Percentiles rank a stretch among this genome's conserved stretches.
Evolutionary conservation across 2,113 vertebrate species (phyloP).

Genomic region (Ptychochromis oligacanthus): DNA sequence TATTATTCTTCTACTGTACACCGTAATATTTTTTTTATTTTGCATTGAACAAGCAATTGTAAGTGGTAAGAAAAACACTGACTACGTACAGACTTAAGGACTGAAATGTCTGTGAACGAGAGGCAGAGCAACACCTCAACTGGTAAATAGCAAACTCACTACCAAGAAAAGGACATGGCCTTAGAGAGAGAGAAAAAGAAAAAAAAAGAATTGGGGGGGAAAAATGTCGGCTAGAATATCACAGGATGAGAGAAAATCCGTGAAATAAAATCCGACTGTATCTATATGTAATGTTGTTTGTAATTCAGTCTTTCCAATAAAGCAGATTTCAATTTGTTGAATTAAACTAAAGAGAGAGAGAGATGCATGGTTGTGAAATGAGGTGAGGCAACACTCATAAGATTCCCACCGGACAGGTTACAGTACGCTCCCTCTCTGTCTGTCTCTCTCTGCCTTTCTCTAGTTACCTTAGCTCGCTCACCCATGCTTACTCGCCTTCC

Average conservation of each 20-base stretch:
- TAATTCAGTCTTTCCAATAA: not conserved
- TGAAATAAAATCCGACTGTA: not conserved
- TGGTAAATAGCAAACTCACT: not conserved
- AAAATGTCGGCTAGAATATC: not conserved
- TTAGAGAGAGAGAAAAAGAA: not conserved
- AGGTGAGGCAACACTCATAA: conserved; percentile 39
- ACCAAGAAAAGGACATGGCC: not conserved
- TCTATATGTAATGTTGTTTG: not conserved
- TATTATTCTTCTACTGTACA: not conserved
- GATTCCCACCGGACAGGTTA: conserved; percentile 56
- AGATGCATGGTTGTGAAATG: conserved; percentile 54
- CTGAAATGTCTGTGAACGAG: not conserved
- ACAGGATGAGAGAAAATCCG: not conserved
- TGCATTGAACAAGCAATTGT: not conserved
- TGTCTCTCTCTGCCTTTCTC: conserved; percentile 29
- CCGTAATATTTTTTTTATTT: not conserved
- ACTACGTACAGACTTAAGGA: not conserved
- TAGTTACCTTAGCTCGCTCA: conserved; percentile 54
- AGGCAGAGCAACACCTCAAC: not conserved
- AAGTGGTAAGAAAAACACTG: not conserved
- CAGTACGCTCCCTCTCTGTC: conserved; percentile 17
- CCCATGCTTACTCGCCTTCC: conserved; percentile 57
- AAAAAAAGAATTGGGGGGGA: not conserved
- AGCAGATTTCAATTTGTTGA: not conserved
- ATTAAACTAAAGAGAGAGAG: not conserved